Percentiles rank a stretch among this genome's conserved stretches.
These are phyloP conservation scores for Antheraea yamamai DNA, from an alignment of 2,888 invertebrate genomes.

Conservation along the genomic window DNA sequence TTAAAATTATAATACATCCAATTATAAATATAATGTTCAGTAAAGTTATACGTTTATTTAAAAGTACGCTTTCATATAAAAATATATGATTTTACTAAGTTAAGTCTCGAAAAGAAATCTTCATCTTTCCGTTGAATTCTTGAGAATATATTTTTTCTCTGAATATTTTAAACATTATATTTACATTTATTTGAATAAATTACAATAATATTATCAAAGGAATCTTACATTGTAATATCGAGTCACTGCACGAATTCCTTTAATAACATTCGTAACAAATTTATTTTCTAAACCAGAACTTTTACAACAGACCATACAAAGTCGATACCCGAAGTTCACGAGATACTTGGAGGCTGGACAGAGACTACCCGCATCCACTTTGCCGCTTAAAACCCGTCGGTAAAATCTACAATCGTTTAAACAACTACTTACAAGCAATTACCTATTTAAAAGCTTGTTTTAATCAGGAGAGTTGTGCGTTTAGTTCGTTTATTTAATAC, in stretches of 20 bases:
- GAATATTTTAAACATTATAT: slow-evolving; percentile 15
- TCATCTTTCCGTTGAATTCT: not conserved
- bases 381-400: slow-evolving; percentile 58
- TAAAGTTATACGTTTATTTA: not conserved
- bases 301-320: slow-evolving; percentile 63
- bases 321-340: slow-evolving; percentile 60
- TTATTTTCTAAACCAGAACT: slow-evolving; percentile 46
- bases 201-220: slow-evolving; percentile 24
- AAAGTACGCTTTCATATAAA: not conserved
- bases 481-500: slow-evolving; percentile 38
- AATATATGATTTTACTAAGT: not conserved
- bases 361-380: slow-evolving; percentile 73
- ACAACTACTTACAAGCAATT: slow-evolving; percentile 68
- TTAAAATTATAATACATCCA: not conserved
- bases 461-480: slow-evolving; percentile 64
- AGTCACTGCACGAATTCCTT: slow-evolving; percentile 39
- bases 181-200: slow-evolving; percentile 15
- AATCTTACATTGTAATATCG: slow-evolving; percentile 10
- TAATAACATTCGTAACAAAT: slow-evolving; percentile 46
- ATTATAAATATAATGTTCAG: not conserved
- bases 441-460: slow-evolving; percentile 55
- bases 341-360: slow-evolving; percentile 79
- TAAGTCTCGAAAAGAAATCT: not conserved
- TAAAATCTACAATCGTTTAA: slow-evolving; percentile 64
- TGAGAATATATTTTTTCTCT: slow-evolving; percentile 3